Percentiles rank a stretch among this genome's conserved stretches.
phyloP scores from a whole-genome alignment of 2,797 vertebrate species.

The Mustela erminea region DNA sequence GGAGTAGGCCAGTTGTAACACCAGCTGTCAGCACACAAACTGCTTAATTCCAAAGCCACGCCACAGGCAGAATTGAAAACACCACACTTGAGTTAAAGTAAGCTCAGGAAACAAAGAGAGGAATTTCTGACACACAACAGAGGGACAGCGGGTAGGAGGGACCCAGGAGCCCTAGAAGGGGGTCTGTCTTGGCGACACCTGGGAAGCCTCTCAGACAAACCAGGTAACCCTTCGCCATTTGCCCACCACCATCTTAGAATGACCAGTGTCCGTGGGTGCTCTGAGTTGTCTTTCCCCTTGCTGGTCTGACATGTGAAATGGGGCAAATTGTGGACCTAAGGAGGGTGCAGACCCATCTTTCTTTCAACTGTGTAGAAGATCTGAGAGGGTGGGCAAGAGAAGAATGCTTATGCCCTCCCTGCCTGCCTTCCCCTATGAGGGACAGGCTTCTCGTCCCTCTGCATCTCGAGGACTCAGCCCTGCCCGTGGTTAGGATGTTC shows the following conservation, averaged over 20 bases:
- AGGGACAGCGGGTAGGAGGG: background rate
- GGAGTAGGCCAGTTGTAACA: slow-evolving; percentile 64
- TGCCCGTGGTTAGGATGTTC: background rate
- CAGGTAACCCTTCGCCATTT: background rate
- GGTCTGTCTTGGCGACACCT: background rate
- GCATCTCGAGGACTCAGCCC: background rate
- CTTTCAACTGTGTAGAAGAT: background rate
- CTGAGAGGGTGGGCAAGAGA: background rate
- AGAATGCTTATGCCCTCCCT: background rate
- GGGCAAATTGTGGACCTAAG: slow-evolving; percentile 9
- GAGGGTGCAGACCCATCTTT: background rate
- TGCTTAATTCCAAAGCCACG: slow-evolving; percentile 62
- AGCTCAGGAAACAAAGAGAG: slow-evolving; percentile 67
- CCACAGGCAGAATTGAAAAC: slow-evolving; percentile 69
- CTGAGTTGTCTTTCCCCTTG: background rate
- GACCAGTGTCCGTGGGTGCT: background rate
- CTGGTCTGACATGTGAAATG: background rate
- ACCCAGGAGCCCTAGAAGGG: background rate
- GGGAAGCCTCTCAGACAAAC: background rate
- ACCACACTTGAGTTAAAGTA: slow-evolving; percentile 53
- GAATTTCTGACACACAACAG: background rate
- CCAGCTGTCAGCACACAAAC: slow-evolving; percentile 60
- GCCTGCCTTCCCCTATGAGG: background rate
- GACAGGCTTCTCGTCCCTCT: background rate
- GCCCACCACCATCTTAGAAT: background rate